Base-by-base conservation (phyloP, 1,140 invertebrate genomes). In the Panagrolaimus sp. region DNA sequence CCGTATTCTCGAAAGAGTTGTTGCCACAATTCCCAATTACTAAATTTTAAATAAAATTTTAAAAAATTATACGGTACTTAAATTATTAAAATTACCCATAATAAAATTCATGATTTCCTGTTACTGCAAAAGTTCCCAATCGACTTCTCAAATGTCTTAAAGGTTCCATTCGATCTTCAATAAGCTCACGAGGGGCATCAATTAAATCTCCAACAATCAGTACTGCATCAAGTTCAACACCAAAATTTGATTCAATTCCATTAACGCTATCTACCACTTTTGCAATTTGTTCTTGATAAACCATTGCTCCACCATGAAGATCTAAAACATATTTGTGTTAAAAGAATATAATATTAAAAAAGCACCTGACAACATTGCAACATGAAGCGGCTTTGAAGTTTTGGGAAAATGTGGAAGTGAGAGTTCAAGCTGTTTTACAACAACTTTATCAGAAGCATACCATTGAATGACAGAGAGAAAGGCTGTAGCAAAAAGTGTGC, bases 31-130 rank as follows among this genome's bases (percentile, higher is more conserved):
- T 58, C 21, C 14, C 4, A 58, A 58, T 58, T 21, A 8, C 45
- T 9, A 76, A 71, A 21, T 24, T n/a, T 26, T 1, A 43, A 71
- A 21, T 10, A n/a, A n/a, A n/a, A n/a, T n/a, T n/a, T n/a, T n/a
- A n/a, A n/a, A n/a, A n/a, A n/a, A n/a, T n/a, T n/a, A n/a, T n/a
- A n/a, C n/a, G n/a, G n/a, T n/a, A 26, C 69, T 63, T 77, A 77
- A 77, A 65, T 75, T 73, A 28, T 69, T 24, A 14, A 46, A 78
- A 66, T 78, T 55, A 15, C 75, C n/a, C 75, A 47, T 77, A 77
- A 52, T 77, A 77, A 66, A 77, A 79, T 62, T 72, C 70, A 44
- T 75, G 73, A 47, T 75, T 76, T 28, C 74, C 74, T 21, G 75
- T 78, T n/a, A 78, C 76, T n/a, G 43, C 73, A 58, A 78, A 78